phyloP scores from a whole-genome alignment of 2,797 vertebrate genomes.

The Galaxias olidus region DNA sequence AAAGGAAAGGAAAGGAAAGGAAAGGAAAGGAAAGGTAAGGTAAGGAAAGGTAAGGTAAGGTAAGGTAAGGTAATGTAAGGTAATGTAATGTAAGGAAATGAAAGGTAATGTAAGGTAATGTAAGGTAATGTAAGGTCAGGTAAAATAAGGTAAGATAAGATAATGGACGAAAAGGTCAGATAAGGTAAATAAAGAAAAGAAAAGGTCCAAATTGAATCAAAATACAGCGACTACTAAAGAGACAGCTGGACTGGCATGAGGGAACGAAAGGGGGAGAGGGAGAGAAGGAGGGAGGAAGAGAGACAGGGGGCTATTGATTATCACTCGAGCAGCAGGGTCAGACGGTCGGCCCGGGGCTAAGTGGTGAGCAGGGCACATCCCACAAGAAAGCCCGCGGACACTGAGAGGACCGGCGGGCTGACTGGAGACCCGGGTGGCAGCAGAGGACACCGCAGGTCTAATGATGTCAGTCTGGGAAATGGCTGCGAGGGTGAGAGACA shows the following conservation, averaged over 20 bases:
- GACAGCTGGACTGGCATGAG: constrained; percentile 42
- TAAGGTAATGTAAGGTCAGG: background rate
- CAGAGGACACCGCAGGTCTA: too few relatives aligned
- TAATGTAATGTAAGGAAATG: background rate
- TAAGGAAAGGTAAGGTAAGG: background rate
- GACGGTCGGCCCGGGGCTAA: too few relatives aligned
- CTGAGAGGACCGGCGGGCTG: background rate
- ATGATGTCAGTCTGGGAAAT: too few relatives aligned
- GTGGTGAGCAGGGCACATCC: too few relatives aligned
- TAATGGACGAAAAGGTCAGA: background rate
- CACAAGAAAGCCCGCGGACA: too few relatives aligned
- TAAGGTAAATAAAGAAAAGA: background rate
- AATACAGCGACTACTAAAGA: constrained; percentile 62
- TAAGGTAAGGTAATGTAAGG: background rate
- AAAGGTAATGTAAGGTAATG: background rate
- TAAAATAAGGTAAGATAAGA: background rate
- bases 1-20: background rate
- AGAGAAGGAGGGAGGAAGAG: background rate
- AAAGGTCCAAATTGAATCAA: constrained; percentile 65
- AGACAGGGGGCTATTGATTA: background rate
- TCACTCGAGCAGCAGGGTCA: too few relatives aligned
- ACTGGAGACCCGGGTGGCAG: too few relatives aligned
- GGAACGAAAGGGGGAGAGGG: background rate
- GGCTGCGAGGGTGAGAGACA: too few relatives aligned
- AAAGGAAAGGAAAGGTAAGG: background rate